A percentile compares a stretch with the other conserved stretches of the same genome.
Evolutionary conservation across 1,140 invertebrate genomes (phyloP).

Genomic region (Megathymus violae): DNA sequence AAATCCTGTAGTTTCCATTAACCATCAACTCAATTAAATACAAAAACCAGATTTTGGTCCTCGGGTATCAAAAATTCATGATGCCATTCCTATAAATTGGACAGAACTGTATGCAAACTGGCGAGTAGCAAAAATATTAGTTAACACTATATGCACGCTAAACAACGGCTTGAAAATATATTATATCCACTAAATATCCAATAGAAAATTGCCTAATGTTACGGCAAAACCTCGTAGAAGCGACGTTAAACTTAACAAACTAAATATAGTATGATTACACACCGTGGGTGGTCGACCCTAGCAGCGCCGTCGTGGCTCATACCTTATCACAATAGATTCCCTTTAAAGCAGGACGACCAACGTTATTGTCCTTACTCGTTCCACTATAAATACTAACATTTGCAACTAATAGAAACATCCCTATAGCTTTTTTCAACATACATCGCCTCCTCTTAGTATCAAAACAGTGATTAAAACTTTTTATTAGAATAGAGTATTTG

Average conservation of each 20-base stretch:
- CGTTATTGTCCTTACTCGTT: conserved; percentile 76
- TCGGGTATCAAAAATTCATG: conserved; percentile 74
- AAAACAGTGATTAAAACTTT: conserved; percentile 71
- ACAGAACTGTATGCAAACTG: conserved; percentile 65
- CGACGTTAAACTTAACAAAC: conserved; percentile 74
- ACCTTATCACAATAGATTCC: conserved; percentile 65
- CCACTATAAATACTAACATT: conserved; percentile 67
- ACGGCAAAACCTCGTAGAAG: conserved; percentile 69
- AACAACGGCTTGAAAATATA: conserved; percentile 74
- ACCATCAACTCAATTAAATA: conserved; percentile 54
- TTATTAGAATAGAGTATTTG: conserved; percentile 76
- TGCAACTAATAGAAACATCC: conserved; percentile 70
- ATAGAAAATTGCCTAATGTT: conserved; percentile 65
- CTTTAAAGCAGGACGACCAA: conserved; percentile 59
- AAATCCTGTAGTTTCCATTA: conserved; percentile 76
- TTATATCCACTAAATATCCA: conserved; percentile 75
- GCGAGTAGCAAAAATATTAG: conserved; percentile 81
- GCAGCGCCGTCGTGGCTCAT: conserved; percentile 47
- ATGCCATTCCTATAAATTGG: conserved; percentile 78
- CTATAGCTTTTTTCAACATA: conserved; percentile 50
- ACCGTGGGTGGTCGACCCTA: conserved; percentile 59
- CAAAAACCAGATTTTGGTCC: conserved; percentile 72
- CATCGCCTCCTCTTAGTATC: conserved; percentile 59
- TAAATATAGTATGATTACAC: conserved; percentile 63
- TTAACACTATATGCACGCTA: conserved; percentile 67